phyloP scores from a whole-genome alignment of 2,113 vertebrate species.

The Grus americana region DNA sequence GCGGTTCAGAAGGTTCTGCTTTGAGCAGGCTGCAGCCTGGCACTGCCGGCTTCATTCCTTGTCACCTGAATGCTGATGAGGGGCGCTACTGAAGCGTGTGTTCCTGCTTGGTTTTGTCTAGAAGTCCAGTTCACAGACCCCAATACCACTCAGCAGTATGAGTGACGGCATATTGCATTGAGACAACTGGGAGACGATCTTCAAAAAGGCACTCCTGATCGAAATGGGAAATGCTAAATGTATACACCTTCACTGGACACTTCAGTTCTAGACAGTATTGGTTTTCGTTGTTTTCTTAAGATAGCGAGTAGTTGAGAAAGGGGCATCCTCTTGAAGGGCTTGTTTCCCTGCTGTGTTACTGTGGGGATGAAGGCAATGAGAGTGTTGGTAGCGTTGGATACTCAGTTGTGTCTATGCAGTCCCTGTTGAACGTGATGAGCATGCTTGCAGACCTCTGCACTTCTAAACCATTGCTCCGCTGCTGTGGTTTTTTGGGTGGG shows the following conservation, averaged over 20 bases:
- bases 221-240: neutral
- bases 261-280: neutral
- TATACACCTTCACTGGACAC: neutral
- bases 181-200: neutral
- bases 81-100: neutral
- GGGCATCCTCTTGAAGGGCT: fast-evolving
- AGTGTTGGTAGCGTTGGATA: neutral
- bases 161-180: neutral
- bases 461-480: neutral
- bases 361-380: neutral
- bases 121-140: neutral
- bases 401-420: neutral
- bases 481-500: fast-evolving
- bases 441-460: neutral
- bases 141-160: fast-evolving
- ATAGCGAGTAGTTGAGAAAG: neutral
- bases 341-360: neutral
- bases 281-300: neutral
- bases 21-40: neutral
- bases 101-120: neutral
- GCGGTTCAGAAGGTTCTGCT: neutral
- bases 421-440: neutral
- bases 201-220: neutral
- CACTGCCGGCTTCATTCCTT: neutral
- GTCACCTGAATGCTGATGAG: neutral